Evolutionary conservation across 2,888 invertebrate species (phyloP), one percentile per base, ranked within the genome.

Genomic region (Crocallis elinguaria): DNA sequence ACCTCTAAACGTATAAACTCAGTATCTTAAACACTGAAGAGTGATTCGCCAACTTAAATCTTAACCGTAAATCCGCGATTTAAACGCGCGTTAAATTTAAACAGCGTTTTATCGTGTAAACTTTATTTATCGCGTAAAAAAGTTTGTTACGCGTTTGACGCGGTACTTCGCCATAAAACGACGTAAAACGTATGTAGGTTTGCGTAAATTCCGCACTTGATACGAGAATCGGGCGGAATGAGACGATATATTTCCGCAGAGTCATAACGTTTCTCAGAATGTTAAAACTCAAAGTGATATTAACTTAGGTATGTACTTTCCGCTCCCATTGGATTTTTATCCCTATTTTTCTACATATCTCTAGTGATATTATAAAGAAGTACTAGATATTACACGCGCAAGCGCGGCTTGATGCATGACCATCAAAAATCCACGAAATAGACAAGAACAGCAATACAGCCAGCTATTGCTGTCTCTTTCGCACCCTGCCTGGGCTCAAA

Each of bases 41-140:
- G 62, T 60, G 56, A 64, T 61, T 59, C 39, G 44, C 37, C 51
- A 58, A 58, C 56, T 60, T 54, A 60, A 64, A 62, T 58, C 62
- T 53, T 54, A 51, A 57, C 55, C 43, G 56, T 64, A 60, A 62
- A 62, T 54, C 60, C 56, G 55, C 50, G 59, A 52, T 62, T 64
- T 58, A 58, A 64, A 58, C 43, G 46, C 33, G 32, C 53, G 60
- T 64, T 62, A 56, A 57, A 58, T 46, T 62, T 64, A 56, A 58
- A 57, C 49, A 33, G 33, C 35, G 38, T 36, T 51, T 51, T 56
- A 48, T 43, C 46, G 55, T 37, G 49, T 42, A 45, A 53, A 51
- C 29, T 51, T 51, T 51, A 44, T 51, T 51, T 51, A 45, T 41
- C 51, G 48, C 48, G 43, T 53, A 62, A 63, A 62, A n/a, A 63